Percentiles rank a stretch among this genome's conserved stretches.
Conservation (phyloP, 1,140 invertebrate genomes). For the Laupala kohalensis region DNA sequence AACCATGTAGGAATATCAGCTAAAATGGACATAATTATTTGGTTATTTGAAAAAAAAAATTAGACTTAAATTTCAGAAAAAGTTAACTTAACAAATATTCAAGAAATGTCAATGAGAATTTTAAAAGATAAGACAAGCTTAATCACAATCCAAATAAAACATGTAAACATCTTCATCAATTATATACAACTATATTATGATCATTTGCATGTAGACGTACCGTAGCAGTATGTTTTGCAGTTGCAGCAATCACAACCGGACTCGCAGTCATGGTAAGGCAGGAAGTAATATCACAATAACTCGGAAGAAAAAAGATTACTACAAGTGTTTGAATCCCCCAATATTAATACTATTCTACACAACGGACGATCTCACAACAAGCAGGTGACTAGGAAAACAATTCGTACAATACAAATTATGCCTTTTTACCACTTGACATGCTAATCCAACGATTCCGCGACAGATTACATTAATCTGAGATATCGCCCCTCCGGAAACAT, state of each 20-base stretch:
- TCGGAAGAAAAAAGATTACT: no score
- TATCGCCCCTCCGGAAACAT: no score
- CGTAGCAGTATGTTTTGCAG: slow-evolving; percentile 63
- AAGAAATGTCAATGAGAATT: background rate
- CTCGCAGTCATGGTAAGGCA: slow-evolving; percentile 22
- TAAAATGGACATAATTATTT: slow-evolving; percentile 36
- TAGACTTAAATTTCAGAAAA: background rate
- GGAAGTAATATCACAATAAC: background rate
- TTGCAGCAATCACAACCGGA: slow-evolving; percentile 60
- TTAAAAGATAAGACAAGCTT: background rate
- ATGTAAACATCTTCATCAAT: background rate
- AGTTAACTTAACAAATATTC: background rate
- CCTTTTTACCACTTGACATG: background rate
- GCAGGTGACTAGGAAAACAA: background rate
- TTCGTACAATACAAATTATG: background rate
- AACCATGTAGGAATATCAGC: slow-evolving; percentile 55
- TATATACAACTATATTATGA: slow-evolving; percentile 6
- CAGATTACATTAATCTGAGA: no score
- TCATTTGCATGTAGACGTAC: slow-evolving; percentile 36
- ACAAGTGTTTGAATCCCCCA: no score
- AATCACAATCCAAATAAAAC: background rate
- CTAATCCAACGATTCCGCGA: no score
- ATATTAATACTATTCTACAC: no score
- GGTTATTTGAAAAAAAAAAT: slow-evolving; percentile 8
- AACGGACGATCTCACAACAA: no score